Conservation (phyloP, 2,888 invertebrate genomes). For the Sminthurides aquaticus region DNA sequence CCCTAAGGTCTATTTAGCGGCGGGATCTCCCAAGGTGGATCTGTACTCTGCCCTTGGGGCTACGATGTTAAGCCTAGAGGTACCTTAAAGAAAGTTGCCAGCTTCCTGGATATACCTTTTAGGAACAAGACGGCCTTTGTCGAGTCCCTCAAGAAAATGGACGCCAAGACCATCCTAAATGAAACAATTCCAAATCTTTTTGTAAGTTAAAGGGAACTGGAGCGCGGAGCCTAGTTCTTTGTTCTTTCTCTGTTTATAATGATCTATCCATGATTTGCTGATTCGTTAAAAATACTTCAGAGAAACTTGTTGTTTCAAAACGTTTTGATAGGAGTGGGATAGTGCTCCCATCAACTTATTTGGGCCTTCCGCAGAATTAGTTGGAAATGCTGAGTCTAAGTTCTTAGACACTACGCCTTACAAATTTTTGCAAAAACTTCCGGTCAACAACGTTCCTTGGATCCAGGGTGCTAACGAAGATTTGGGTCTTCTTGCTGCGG, state of each 20-base stretch:
- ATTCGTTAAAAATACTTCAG: no score
- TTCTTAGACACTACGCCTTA: conserved; percentile 17
- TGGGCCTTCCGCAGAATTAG: conserved; percentile 85
- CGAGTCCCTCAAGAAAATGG: not conserved
- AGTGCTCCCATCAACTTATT: conserved; percentile 69
- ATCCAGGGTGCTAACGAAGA: conserved; percentile 18
- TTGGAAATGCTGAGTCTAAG: conserved; percentile 64
- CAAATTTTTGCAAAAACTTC: conserved; percentile 9
- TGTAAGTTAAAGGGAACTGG: conserved; percentile 9
- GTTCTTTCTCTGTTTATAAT: no score
- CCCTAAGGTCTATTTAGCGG: conserved; percentile 36
- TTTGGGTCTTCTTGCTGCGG: conserved; percentile 15
- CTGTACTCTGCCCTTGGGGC: conserved; percentile 21
- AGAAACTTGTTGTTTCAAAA: no score
- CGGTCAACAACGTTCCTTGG: conserved; percentile 21
- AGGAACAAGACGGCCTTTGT: conserved; percentile 8
- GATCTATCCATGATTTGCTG: no score
- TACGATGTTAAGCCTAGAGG: conserved; percentile 10
- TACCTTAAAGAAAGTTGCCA: not conserved
- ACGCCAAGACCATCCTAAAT: not conserved
- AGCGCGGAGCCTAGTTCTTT: no score
- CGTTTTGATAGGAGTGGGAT: conserved; percentile 10
- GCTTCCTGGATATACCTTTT: not conserved
- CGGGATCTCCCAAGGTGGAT: conserved; percentile 35
- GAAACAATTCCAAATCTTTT: conserved; percentile 14